Base-by-base conservation (phyloP, 2,113 vertebrate genomes). In the Strigops habroptila region DNA sequence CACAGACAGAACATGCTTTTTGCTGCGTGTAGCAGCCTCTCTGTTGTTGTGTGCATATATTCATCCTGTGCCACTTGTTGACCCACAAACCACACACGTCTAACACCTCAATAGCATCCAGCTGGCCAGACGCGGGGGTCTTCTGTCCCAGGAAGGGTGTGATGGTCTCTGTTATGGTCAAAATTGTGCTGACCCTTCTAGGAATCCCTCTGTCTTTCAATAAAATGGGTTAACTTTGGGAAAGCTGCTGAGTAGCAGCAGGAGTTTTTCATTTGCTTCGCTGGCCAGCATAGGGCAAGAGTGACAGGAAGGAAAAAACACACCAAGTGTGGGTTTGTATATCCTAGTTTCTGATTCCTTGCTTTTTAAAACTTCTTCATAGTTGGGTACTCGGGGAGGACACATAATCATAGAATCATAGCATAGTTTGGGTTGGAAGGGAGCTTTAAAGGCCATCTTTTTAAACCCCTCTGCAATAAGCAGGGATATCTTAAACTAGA, bases 1-100 rank as follows among this genome's bases (percentile, higher is more conserved):
- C 57, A 5, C 23, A n/a, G 46, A 3, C 51, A 62, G 46, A 83
- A 31, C 3, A 2, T 0, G 0, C 63, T 41, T 37, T 46, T 27
- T 1, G 1, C 63, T 27, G 41, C 16, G 31, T 33, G 53, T 60
- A 24, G 12, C 64, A 44, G 57, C 37, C 17, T 65, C 49, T 28
- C 37, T 77, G 41, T 33, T 53, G 30, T 5, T 39, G 15, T 24
- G 24, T 28, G 52, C 39, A 1, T 21, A 4, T 30, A 12, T 70
- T 53, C 59, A 24, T 49, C 23, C 7, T 48, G 19, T 88, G 53
- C 69, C 23, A 0, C 53, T 44, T 59, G 37, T 49, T 53, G 77
- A 0, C 15, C 43, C 64, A 18, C 49, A 65, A 49, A 21, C n/a
- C 53, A 57, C 21, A 3, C 33, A 76, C 48, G 30, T 7, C 41